These are phyloP conservation scores for Melanerpes aurifrons DNA, from an alignment of 2,113 vertebrate genomes.

Conservation along the genomic window DNA sequence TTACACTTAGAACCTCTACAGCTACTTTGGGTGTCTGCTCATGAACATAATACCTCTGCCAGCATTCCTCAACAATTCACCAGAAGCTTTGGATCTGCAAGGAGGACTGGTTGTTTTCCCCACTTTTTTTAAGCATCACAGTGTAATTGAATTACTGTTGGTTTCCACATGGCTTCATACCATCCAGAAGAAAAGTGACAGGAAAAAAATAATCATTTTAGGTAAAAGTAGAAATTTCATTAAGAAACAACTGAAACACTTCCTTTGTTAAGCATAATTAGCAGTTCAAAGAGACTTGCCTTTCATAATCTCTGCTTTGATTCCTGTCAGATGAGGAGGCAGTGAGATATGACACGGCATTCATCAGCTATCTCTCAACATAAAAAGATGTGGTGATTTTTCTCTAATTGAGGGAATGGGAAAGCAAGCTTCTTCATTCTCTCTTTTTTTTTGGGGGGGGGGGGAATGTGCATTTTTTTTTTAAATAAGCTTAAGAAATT, in stretches of 20 bases:
- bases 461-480: background rate
- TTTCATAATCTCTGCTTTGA: slow-evolving; percentile 45
- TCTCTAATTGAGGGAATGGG: background rate
- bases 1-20: background rate
- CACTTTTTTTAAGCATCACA: background rate
- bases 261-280: slow-evolving; percentile 24
- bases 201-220: background rate
- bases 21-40: background rate
- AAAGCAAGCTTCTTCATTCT: background rate
- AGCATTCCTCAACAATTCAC: background rate
- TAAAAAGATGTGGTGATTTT: background rate
- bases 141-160: background rate
- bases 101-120: background rate
- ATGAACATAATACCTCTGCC: background rate
- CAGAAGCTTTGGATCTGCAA: background rate
- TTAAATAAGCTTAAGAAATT: background rate
- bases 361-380: background rate
- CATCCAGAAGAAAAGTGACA: background rate
- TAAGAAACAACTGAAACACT: slow-evolving; percentile 10
- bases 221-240: background rate
- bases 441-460: background rate
- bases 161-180: background rate
- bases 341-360: background rate
- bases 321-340: slow-evolving; percentile 14
- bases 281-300: slow-evolving; percentile 5